phyloP scores from a whole-genome alignment of 1,140 invertebrate genomes.

The Homarus americanus region DNA sequence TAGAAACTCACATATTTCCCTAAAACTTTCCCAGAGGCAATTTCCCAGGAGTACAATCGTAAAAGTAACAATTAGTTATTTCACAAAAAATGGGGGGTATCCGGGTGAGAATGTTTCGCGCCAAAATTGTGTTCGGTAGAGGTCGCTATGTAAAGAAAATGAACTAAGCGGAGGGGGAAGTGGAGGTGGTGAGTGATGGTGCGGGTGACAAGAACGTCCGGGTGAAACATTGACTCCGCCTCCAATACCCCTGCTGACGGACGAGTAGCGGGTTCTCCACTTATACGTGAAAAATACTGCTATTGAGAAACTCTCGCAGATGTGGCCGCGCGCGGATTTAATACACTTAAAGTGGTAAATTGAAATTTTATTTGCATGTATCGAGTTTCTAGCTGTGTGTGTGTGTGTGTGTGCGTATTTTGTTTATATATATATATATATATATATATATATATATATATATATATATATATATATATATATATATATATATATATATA shows the following conservation, averaged over 20 bases:
- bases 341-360: constrained; percentile 7
- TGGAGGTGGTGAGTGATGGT: constrained; percentile 1
- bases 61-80: neutral
- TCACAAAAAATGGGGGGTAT: neutral
- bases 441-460: no score
- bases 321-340: neutral
- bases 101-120: neutral
- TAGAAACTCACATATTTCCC: neutral
- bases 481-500: no score
- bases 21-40: neutral
- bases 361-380: neutral
- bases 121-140: neutral
- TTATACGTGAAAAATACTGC: constrained; percentile 3
- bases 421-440: no score
- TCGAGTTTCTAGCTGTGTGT: neutral
- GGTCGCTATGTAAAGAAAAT: neutral
- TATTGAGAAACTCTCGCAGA: neutral
- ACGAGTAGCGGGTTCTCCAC: constrained; percentile 8
- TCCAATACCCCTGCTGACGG: constrained; percentile 15
- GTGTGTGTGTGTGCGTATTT: neutral
- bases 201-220: neutral
- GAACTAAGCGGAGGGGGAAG: neutral
- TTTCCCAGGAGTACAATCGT: neutral
- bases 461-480: no score
- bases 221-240: constrained; percentile 10